Base-by-base conservation (phyloP, 2,888 invertebrate species). In the Erpobdella octoculata region DNA sequence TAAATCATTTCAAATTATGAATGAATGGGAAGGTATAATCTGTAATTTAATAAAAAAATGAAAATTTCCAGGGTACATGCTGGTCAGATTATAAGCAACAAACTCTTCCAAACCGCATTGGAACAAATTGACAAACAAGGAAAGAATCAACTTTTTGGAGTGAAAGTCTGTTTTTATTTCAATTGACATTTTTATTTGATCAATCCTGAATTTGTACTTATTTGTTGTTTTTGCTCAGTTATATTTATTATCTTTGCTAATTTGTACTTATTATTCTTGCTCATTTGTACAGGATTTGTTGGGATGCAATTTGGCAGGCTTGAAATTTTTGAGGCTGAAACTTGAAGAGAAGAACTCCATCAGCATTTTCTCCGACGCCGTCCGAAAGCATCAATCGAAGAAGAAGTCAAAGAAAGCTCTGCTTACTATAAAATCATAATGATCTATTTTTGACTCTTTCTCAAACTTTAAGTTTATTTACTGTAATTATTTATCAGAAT, bases 331-430 rank as follows among this genome's bases (percentile, higher is more conserved):
- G 68, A 89, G 90, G 78, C 87, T 88, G 70, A 88, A 89, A 75
- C 86, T 90, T 15, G 92, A 92, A 83, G 88, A 89, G 75, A 86
- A 87, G 1, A 89, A 90, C 76, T 88, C 89, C 69, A 87, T 91
- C 33, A 88, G 88, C 78, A 84, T 92, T 76, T 93, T 93, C 84
- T 86, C 86, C 72, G 92, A 92, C 78, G 90, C 90, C 0, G 88
- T 88, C 0, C 66, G 74, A 21, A 86, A 86, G n/a, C 28, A 62
- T 31, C 28, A 62, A 62, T 33, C 31, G 31, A 62, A 62, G 31
- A 62, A 15, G 35, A 62, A 35, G 31, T 33, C 33, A 33, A 62
- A 62, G 62, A 62, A 62, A 35, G 62, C 62, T 12, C 31, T 62
- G 33, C 35, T 62, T 9, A 35, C 33, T 31, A 35, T 62, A 33